A percentile compares a stretch with the other conserved stretches of the same genome.
These are phyloP conservation scores for Anoplius nigerrimus DNA, from an alignment of 2,888 invertebrate species.

Conservation along the genomic window DNA sequence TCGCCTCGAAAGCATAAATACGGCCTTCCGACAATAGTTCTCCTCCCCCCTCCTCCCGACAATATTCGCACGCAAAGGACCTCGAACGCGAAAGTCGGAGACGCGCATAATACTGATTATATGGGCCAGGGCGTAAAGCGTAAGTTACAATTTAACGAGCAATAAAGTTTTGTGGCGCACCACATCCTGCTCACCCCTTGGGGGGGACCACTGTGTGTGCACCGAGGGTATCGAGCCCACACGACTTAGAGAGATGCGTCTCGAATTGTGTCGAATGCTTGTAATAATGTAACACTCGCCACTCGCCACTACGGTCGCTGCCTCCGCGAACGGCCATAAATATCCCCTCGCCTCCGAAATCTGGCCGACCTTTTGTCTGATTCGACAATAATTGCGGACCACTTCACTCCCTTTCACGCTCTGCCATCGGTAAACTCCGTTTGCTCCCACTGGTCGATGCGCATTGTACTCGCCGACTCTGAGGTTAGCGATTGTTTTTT, in stretches of 20 bases:
- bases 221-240: constrained; percentile 6
- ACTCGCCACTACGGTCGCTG: no score
- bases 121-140: constrained; percentile 28
- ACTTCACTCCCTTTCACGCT: no score
- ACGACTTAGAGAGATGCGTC: constrained; percentile 5
- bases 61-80: no score
- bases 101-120: constrained; percentile 42
- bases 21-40: neutral
- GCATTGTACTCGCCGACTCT: no score
- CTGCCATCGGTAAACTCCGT: no score
- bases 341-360: neutral
- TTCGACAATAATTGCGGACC: no score
- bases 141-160: constrained; percentile 50
- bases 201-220: constrained; percentile 18
- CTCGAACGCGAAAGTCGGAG: constrained; percentile 2
- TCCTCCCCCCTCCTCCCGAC: neutral
- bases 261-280: constrained; percentile 18
- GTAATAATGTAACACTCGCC: neutral
- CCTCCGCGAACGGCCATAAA: no score
- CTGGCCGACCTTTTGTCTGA: constrained; percentile 2
- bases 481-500: no score
- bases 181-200: constrained; percentile 54
- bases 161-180: constrained; percentile 54
- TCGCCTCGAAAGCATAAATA: constrained; percentile 1
- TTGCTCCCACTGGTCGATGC: no score